Base-by-base conservation (phyloP, 2,113 vertebrate genomes). In the Chaetodon auriga region DNA sequence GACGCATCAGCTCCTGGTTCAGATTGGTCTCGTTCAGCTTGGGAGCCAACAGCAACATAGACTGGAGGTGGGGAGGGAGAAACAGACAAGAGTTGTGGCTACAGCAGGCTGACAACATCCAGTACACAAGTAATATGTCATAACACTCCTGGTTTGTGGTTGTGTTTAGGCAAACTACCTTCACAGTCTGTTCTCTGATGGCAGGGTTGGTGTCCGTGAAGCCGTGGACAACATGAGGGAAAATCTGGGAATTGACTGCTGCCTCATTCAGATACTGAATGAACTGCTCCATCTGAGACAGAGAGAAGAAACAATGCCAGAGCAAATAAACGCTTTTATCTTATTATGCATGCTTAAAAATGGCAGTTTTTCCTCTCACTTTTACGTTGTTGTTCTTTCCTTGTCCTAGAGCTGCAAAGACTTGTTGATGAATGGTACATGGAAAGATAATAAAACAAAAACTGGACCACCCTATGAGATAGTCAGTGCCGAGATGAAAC, bases 201-300 rank as follows among this genome's bases (percentile, higher is more conserved):
- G 97, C 97, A 0, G 97, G 97, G 92, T 99, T 99, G 78, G 97
- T 97, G 89, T 98, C 97, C 70, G 97, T 96, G 90, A 99, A 99
- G 63, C 97, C 97, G 1, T 97, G 97, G 18, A 97, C 96, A 0
- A 99, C 96, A 0, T 98, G 97, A 19, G 97, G 97, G 78, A 99
- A 98, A 69, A 99, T 97, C 93, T 99, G 97, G 15, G 95, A 94
- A 85, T 99, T 98, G 76, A 99, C 97, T 0, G 97, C 97, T 5
- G 97, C 94, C 77, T 97, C 97, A 0, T 97, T 97, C 41, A 98
- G 93, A 91, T 97, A 98, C 69, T 97, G 97, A 87, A 98, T 97
- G 83, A 98, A 98, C 91, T 97, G 96, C 53, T 98, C 97, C 97
- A 98, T 98, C 97, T 98, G 83, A 64, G 63, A 62, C 21, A 71